Percentiles rank a stretch among this genome's conserved stretches.
Conservation (phyloP, 2,888 invertebrate species). For the Brenthis hecate region DNA sequence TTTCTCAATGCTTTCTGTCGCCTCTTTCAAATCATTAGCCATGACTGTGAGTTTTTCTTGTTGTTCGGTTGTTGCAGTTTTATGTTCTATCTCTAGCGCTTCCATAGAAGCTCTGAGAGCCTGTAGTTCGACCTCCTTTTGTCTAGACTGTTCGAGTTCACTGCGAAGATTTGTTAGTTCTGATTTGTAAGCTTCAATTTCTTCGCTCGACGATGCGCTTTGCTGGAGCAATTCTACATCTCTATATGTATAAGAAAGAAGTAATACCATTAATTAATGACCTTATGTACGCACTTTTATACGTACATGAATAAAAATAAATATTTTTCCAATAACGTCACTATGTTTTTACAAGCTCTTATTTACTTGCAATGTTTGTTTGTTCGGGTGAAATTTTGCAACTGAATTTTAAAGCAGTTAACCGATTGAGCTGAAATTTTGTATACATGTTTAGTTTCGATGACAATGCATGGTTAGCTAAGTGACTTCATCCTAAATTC, state of each 20-base stretch:
- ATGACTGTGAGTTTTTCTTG: slow-evolving; percentile 64
- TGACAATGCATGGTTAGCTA: too few species aligned
- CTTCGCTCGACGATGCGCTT: slow-evolving; percentile 74
- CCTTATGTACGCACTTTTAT: too few species aligned
- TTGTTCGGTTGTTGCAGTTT: slow-evolving; percentile 67
- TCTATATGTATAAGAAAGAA: slow-evolving; percentile 45
- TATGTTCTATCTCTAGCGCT: slow-evolving; percentile 72
- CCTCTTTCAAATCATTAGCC: slow-evolving; percentile 66
- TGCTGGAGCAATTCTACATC: slow-evolving; percentile 76
- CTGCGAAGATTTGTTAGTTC: slow-evolving; percentile 66
- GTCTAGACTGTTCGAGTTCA: slow-evolving; percentile 78
- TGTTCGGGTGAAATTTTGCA: too few species aligned
- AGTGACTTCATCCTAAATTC: too few species aligned
- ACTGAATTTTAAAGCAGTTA: too few species aligned
- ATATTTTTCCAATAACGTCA: too few species aligned
- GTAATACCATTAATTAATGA: neutral
- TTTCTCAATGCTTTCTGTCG: slow-evolving; percentile 60
- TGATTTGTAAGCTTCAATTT: slow-evolving; percentile 71
- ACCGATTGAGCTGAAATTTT: too few species aligned
- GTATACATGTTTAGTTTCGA: too few species aligned
- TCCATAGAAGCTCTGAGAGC: slow-evolving; percentile 71
- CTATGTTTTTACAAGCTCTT: neutral
- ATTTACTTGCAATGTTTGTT: too few species aligned
- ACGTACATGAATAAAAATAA: too few species aligned
- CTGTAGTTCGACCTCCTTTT: slow-evolving; percentile 77